Evolutionary conservation across 1,140 invertebrate species (phyloP), one percentile per base, ranked within the genome.

Genomic region (Harlomillsia oculata): DNA sequence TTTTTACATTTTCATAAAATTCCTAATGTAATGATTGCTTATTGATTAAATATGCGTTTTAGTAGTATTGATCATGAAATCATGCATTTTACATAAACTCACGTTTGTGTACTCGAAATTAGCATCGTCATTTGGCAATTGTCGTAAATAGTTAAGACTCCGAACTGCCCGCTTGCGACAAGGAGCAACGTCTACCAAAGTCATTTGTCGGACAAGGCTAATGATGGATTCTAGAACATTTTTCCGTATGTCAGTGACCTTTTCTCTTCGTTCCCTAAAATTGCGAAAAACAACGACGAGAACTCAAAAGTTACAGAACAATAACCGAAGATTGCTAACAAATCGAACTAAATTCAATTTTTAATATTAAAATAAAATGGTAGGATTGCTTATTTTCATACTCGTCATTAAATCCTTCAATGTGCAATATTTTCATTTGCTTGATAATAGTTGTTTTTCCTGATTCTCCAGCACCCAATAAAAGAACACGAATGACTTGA

Each of bases 381-480:
- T n/a, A n/a, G n/a, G n/a, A n/a, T n/a, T n/a, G 43, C 51, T 21
- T n/a, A 5, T 20, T n/a, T 16, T 40, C 51, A 54, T 65, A 70
- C 82, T 77, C 76, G 20, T 77, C 70, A 16, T 77, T 77, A 63
- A 82, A 87, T 50, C 82, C 83, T 64, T 82, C 77, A 29, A 84
- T 78, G 63, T 86, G 82, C 39, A 86, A 69, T 62, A 86, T 85
- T 68, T 82, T 84, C 85, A 88, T 87, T 71, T 88, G 85, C 67
- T 87, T 86, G 14, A 87, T 78, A 36, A 88, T 85, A 0, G 85
- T 88, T 0, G 83, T 84, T 69, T 88, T 88, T 11, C 81, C 81
- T 20, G 80, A 79, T 62, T 82, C 81, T 1, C 80, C 81, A 0
- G 81, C 78, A 5, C 64, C 66, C 3, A 85, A 67, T 0, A 85